Base-by-base conservation (phyloP, 2,888 invertebrate species). In the Heliconius charithonia region DNA sequence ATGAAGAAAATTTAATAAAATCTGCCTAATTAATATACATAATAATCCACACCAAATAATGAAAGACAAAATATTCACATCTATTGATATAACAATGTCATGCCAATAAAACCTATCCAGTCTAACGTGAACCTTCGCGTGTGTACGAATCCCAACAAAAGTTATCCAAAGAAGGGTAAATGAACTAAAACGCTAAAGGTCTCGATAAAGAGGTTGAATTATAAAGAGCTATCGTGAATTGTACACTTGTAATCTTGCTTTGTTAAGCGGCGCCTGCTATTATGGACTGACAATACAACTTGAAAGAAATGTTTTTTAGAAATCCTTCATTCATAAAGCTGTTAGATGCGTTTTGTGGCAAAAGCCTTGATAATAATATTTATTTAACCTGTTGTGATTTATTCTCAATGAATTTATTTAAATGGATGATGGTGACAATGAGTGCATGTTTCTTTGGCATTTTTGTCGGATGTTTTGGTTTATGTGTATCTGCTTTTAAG, bases 291-390 rank as follows among this genome's bases (percentile, higher is more conserved):
- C 94, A 95, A 95, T 95, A 89, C 90, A 91, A 93, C 92, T 93
- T 94, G 93, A 91, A 94, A 94, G 95, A 90, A 94, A 92, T 90
- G 92, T 93, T 94, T 94, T 95, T 95, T 94, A 94, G 93, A 89
- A 93, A 92, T 93, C 86, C 89, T 86, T 89, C 93, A 95, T 94
- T 94, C 94, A 94, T 91, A 88, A 91, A 91, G 89, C 89, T 89
- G 89, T 92, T 92, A 91, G 91, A 91, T 92, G 91, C 87, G 89
- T 92, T 92, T 91, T 92, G 89, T 89, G 87, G 89, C 88, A 86
- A 90, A 92, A 86, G 89, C 88, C 87, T 87, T 89, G 89, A 89
- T 91, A 91, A 89, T 91, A 91, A 90, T 89, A 88, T 91, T 4
- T 89, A 88, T 91, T 4, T 19, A 89, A 94, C 94, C 93, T 93